Conservation (phyloP, 2,797 vertebrate genomes). For the Parotocinclus haroldoi region DNA sequence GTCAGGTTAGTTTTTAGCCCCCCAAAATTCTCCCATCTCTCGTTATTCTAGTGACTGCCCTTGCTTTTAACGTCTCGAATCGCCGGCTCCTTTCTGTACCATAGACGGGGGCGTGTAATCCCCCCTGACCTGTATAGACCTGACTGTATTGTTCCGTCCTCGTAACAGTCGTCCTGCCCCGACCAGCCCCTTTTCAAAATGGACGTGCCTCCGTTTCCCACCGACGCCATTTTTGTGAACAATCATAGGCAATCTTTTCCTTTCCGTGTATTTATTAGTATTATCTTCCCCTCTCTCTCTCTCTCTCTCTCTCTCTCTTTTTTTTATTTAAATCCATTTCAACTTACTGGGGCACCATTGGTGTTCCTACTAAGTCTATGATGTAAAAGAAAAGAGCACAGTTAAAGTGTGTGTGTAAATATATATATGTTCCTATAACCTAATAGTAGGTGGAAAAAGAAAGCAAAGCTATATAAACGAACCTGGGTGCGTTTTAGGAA, state of each 20-base stretch:
- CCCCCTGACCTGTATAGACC: constrained; percentile 30
- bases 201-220: too few relatives aligned
- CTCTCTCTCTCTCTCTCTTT: constrained; percentile 23
- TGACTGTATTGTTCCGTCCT: constrained; percentile 50
- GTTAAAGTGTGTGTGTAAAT: constrained; percentile 52
- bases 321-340: constrained; percentile 39
- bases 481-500: constrained; percentile 47
- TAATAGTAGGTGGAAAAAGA: constrained; percentile 27
- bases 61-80: constrained; percentile 28
- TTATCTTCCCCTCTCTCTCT: too few relatives aligned
- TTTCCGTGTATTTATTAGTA: constrained; percentile 47
- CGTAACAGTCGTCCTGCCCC: too few relatives aligned
- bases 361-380: constrained; percentile 61
- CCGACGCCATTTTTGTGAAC: constrained; percentile 41
- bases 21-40: constrained; percentile 32
- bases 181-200: too few relatives aligned
- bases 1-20: constrained; percentile 70
- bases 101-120: constrained; percentile 41
- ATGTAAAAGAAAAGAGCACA: constrained; percentile 53
- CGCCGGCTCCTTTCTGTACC: constrained; percentile 46
- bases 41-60: constrained; percentile 39
- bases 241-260: constrained; percentile 42
- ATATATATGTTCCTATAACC: constrained; percentile 49
- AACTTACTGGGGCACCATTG: constrained; percentile 56
- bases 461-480: constrained; percentile 28